Evolutionary conservation across 2,888 invertebrate species (phyloP), one percentile per base, ranked within the genome.

Genomic region (Hanleya hanleyi): DNA sequence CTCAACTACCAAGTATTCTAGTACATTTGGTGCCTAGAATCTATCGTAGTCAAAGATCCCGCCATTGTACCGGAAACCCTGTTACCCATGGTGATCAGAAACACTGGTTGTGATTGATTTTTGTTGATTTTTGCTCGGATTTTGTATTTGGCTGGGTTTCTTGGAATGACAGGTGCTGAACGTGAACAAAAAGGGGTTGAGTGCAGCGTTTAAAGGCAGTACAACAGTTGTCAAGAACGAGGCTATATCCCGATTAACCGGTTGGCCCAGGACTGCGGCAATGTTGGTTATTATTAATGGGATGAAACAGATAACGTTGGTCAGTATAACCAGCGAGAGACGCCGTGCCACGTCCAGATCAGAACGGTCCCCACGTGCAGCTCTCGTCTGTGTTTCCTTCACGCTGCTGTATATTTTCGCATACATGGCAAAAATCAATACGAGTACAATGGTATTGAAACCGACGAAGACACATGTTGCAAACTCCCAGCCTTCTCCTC

Each of bases 171-270:
- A 57, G 36, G 68, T 18, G 5, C 33, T 80, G 15, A 82, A 71
- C 2, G 82, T 81, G 75, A 80, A 82, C 33, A 82, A 70, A 7
- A 79, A 69, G 1, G 82, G 82, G 71, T 82, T 82, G 12, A 82
- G 57, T 6, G 82, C 81, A 1, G 78, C 74, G 75, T 82, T 82
- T 37, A 82, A 77, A 3, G 82, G 82, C 26, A 82, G 69, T 26
- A 81, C 75, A 64, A 82, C 37, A 3, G 38, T 37, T 7, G 64
- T 37, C 18, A 64, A 26, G 26, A 64, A 22, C 9, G 64, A 18
- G n/a, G 38, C 37, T 22, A 37, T 64, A 4, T 64, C 64, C 35
- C 37, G 29, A 29, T 18, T 64, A 5, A 64, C 35, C 18, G 64
- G 38, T 22, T 15, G 26, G 1, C 12, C 22, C 4, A 32, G 22